Base-by-base conservation (phyloP, 2,113 vertebrate species). In the Microcebus griseorufus region DNA sequence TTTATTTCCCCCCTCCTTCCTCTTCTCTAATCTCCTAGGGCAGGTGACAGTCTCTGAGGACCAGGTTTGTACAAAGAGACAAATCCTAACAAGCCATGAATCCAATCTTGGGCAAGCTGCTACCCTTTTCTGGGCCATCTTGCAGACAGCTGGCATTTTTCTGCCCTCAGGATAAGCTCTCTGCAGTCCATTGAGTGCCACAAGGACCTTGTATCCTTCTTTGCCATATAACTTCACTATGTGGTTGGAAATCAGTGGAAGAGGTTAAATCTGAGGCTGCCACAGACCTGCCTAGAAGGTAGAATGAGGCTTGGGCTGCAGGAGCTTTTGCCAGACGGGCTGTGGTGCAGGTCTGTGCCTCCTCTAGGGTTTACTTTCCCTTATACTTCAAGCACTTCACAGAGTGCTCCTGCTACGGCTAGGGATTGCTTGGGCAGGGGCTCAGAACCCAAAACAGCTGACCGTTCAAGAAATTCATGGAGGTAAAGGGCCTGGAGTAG, bases 1-100 rank as follows among this genome's bases (percentile, higher is more conserved):
- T 80, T 78, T 70, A 27, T 23, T 42, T 88, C 55, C 18, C 14
- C 32, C 51, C 42, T 55, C 37, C 39, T 34, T 27, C 16, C n/a
- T 70, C 37, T 69, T 79, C 10, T 67, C 23, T 25, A 7, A 53
- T 80, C 16, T 81, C 25, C 34, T 51, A 75, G 48, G 37, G 22
- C 9, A 76, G 45, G 55, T 69, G 55, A 72, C 64, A 65, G 11
- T 75, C 29, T 18, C 64, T 89, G 39, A 64, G 85, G 65, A n/a
- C 48, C 79, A 45, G 34, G 45, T 72, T 48, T 88, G 25, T 89
- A 45, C 45, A 45, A 45, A 45, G 76, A 92, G 72, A 20, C 48
- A 97, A 78, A 94, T 92, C 27, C 78, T 79, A 73, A 87, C 25
- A 84, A 75, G 58, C 62, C 55, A 60, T 42, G 65, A 96, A 82